Evolutionary conservation across 2,888 invertebrate species (phyloP), one percentile per base, ranked within the genome.

Genomic region (Agapostemon virescens): DNA sequence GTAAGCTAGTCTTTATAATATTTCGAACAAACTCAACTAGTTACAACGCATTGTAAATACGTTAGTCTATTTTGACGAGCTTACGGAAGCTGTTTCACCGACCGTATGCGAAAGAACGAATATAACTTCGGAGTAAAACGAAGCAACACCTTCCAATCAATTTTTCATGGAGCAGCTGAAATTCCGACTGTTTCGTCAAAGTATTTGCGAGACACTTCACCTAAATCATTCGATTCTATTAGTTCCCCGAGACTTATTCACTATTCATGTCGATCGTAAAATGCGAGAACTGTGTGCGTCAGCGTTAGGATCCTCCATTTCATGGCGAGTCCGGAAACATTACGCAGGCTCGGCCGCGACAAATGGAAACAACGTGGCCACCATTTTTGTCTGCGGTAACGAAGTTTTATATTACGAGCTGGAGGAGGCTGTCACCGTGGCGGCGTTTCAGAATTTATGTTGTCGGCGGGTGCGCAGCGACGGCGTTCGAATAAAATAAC

Each of bases 351-450:
- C 20, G 52, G 23, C 42, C 55, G 20, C 33, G 20, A n/a, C 55
- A 69, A 66, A 74, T 75, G 64, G 69, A 69, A 78, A 78, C 68
- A 76, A 49, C 42, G 26, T 33, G 42, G 23, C 33, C 38, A 30
- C 58, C 64, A 58, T 76, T 75, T 76, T 52, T 67, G 58, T 71
- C 38, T n/a, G n/a, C 33, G 64, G 67, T 79, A 79, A 71, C 79
- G 61, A 79, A 76, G 71, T 71, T 76, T 79, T 71, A 49, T 71
- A 68, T 68, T 52, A 68, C 63, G 42, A 52, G 61, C 17, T 36
- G 66, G 42, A 72, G 68, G 52, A 52, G 55, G 33, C 33, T 72
- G 76, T 72, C 61, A 40, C 30, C 45, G 45, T n/a, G 17, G 11
- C 33, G n/a, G 61, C 33, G 33, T 61, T 33, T 30, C 23, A 67